Evolutionary conservation across 1,140 invertebrate genomes (phyloP).

Genomic region (Aphelenchoides fujianensis): DNA sequence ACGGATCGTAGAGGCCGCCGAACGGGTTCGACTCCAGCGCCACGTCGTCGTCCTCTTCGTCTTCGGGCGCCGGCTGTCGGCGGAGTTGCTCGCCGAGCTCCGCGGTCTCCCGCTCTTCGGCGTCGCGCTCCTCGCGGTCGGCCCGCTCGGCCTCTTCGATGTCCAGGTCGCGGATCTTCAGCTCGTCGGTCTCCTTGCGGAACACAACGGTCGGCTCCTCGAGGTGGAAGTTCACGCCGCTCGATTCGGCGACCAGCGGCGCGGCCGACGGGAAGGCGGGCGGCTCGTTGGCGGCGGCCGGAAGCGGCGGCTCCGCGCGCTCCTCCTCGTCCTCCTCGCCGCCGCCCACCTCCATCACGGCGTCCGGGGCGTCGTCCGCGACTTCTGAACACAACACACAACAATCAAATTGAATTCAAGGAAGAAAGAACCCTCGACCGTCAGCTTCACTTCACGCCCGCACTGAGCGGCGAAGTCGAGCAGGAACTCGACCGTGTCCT

Average conservation of each 20-base stretch:
- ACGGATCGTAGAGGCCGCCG: slow-evolving; percentile 9
- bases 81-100: slow-evolving; percentile 2
- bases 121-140: slow-evolving; percentile 13
- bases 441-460: neutral
- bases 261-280: neutral
- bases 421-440: neutral
- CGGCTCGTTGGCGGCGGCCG: neutral
- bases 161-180: too few relatives aligned
- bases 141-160: too few relatives aligned
- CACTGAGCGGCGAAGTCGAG: slow-evolving; percentile 35
- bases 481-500: slow-evolving; percentile 54
- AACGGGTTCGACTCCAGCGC: neutral
- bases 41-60: slow-evolving; percentile 18
- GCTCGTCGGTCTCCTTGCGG: neutral
- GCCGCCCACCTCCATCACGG: neutral
- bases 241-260: neutral
- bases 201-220: slow-evolving; percentile 2
- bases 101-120: neutral
- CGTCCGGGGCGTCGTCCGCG: neutral
- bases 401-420: neutral
- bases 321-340: neutral
- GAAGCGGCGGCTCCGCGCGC: neutral
- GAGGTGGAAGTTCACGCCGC: neutral
- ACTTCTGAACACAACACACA: neutral
- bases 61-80: slow-evolving; percentile 24